phyloP scores from a whole-genome alignment of 1,140 invertebrate species.

The Notospermus geniculatus region DNA sequence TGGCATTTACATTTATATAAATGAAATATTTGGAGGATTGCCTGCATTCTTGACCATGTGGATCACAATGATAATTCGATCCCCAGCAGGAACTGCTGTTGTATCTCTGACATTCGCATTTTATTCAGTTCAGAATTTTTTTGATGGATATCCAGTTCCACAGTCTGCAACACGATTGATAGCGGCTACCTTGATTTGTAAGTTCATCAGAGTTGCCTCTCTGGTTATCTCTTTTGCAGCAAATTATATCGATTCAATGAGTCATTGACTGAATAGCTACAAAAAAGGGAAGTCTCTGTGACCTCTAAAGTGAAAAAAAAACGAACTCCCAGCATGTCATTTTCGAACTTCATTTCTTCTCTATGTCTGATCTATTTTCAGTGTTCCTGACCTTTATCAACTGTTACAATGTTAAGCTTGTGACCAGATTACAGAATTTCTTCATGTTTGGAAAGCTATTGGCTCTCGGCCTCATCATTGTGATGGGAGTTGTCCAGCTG shows the following conservation, averaged over 20 bases:
- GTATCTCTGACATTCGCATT: slow-evolving; percentile 85
- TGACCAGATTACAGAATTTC: slow-evolving; percentile 41
- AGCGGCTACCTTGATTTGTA: slow-evolving; percentile 2
- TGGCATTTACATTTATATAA: neutral
- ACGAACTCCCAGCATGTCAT: too few species aligned
- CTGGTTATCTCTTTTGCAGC: too few species aligned
- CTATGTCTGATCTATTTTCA: slow-evolving; percentile 6
- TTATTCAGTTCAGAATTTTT: neutral
- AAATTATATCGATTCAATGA: too few species aligned
- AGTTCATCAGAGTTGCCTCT: neutral
- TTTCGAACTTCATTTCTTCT: too few species aligned
- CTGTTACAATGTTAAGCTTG: slow-evolving; percentile 14
- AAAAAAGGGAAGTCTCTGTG: too few species aligned
- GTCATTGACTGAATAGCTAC: too few species aligned
- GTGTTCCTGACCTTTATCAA: slow-evolving; percentile 15
- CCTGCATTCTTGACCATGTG: slow-evolving; percentile 3
- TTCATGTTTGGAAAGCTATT: slow-evolving; percentile 93
- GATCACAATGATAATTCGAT: slow-evolving; percentile 42
- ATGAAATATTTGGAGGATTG: slow-evolving; percentile 5
- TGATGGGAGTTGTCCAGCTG: slow-evolving; percentile 78
- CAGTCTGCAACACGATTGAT: slow-evolving; percentile 2
- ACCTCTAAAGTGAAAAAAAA: too few species aligned
- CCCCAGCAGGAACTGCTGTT: slow-evolving; percentile 89
- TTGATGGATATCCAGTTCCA: neutral
- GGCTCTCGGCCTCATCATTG: slow-evolving; percentile 86